Evolutionary conservation across 2,888 invertebrate species (phyloP), one percentile per base, ranked within the genome.

Genomic region (Orchesella flavescens): DNA sequence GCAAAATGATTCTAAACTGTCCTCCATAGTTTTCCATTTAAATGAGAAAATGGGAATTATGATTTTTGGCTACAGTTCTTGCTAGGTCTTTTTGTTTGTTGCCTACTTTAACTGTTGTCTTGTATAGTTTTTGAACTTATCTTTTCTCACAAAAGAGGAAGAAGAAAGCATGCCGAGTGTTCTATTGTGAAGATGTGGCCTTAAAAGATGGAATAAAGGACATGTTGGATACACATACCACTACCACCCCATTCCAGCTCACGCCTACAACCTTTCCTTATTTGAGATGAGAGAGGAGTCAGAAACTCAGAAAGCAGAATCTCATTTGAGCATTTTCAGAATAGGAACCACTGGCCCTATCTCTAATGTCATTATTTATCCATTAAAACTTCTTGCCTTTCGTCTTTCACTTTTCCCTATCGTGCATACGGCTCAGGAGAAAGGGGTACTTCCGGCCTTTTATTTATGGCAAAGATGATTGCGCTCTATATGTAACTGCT

Each of bases 351-450:
- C 65, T 55, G 65, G 53, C 68, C 71, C 59, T 78, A 78, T 78
- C 78, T 69, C 49, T 78, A 78, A 49, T 71, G 78, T 78, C 73
- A 78, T 78, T 78, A 84, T 74, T 81, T 81, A 81, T 74, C 73
- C 81, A 73, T 81, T 74, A 84, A 71, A 80, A 77, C 77, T 76
- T 73, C 68, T 80, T 34, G 46, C 55, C 46, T 21, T 34, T 53
- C 49, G 17, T 69, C 24, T 69, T 69, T 19, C 19, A 15, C 23
- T 69, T 69, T 69, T 19, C 19, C 5, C 23, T 69, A 43, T 49
- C 69, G 13, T 49, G 80, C 24, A 59, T 55, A 53, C 24, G 76
- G 66, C 24, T 13, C 23, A 24, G 19, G 61, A 61, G 75, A 66
- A 73, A 53, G 23, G 71, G 78, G 61, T 71, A 23, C 61, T 78